Percentiles rank a stretch among this genome's conserved stretches.
These are phyloP conservation scores for Smithornis capensis DNA, from an alignment of 2,113 vertebrate genomes.

Conservation along the genomic window DNA sequence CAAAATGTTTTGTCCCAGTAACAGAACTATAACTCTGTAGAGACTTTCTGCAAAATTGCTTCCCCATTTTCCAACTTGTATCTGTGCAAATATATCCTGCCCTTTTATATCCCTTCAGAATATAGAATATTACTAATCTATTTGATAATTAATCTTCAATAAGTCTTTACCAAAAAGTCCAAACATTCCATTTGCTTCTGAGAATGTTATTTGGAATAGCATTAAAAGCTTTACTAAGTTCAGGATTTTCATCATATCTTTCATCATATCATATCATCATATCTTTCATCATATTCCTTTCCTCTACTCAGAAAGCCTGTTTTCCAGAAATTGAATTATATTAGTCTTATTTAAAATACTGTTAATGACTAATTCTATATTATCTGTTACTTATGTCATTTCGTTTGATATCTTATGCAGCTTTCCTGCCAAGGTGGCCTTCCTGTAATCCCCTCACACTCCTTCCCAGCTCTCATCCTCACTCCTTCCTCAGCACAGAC, in stretches of 20 bases:
- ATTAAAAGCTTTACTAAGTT: background rate
- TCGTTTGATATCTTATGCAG: background rate
- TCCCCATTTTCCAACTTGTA: background rate
- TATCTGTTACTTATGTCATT: background rate
- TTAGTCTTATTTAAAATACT: background rate
- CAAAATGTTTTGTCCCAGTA: background rate
- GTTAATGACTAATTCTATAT: background rate
- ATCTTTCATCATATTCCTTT: no score
- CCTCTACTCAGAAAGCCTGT: background rate
- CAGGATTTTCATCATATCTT: background rate
- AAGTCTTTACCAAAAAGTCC: background rate
- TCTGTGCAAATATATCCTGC: background rate
- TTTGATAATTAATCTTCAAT: background rate
- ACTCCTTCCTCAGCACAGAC: background rate
- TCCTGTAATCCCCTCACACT: fast-evolving
- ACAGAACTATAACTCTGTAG: background rate
- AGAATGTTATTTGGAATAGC: background rate
- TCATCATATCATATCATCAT: no score
- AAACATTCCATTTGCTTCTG: background rate
- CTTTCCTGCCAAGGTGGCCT: background rate
- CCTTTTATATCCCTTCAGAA: background rate
- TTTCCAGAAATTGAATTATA: background rate
- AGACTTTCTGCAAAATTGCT: background rate
- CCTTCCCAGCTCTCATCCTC: background rate
- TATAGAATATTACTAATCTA: background rate